A percentile compares a stretch with the other conserved stretches of the same genome.
These are phyloP conservation scores for Cirrhinus mrigala DNA, from an alignment of 2,797 vertebrate species.

Conservation along the genomic window DNA sequence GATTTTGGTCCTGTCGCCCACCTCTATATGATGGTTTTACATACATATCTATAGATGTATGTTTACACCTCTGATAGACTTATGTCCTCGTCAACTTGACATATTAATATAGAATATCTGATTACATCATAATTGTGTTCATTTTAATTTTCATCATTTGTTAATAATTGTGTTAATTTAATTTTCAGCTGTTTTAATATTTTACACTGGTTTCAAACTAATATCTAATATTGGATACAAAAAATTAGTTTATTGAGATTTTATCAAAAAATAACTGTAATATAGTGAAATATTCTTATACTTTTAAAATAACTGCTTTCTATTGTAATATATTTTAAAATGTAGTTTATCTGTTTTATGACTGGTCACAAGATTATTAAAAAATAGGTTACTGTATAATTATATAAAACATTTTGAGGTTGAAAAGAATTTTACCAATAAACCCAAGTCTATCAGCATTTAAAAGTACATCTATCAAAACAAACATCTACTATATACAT, in stretches of 20 bases:
- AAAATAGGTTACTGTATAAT: background rate
- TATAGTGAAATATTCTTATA: no score
- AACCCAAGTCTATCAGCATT: background rate
- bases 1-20: no score
- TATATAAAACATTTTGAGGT: background rate
- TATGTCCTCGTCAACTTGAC: background rate
- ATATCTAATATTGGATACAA: background rate
- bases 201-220: background rate
- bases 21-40: no score
- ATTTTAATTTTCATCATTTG: no score
- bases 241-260: background rate
- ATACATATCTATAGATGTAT: no score
- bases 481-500: background rate
- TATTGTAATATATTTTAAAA: background rate
- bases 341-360: background rate
- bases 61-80: background rate
- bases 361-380: background rate
- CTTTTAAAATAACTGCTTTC: no score
- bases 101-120: background rate
- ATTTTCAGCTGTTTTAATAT: background rate
- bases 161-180: background rate
- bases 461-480: background rate
- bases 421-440: background rate
- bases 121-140: background rate
- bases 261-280: no score